These are phyloP conservation scores for Galemys pyrenaicus DNA, from an alignment of 2,113 vertebrate species.

Conservation along the genomic window DNA sequence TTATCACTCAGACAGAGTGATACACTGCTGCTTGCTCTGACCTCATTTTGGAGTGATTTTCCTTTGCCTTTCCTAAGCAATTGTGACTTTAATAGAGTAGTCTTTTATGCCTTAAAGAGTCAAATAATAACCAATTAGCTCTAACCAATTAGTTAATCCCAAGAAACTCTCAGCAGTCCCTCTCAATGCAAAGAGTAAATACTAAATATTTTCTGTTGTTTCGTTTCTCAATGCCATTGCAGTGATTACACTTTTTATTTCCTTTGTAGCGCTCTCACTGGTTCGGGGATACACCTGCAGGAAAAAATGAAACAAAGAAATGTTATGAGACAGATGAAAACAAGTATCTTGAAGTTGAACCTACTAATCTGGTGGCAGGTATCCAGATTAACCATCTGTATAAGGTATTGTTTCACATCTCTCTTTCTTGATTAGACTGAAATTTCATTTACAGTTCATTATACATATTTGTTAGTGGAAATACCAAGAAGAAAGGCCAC, in stretches of 20 bases:
- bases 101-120: background rate
- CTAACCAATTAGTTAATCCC: background rate
- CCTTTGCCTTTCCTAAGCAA: background rate
- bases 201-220: background rate
- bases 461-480: background rate
- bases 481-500: background rate
- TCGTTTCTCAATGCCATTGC: background rate
- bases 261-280: constrained; percentile 92
- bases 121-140: background rate
- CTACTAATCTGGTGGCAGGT: constrained; percentile 89
- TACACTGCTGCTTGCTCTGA: background rate
- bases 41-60: constrained; percentile 38
- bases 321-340: constrained; percentile 89
- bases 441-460: background rate
- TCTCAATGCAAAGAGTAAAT: background rate
- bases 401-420: constrained; percentile 86
- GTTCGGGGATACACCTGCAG: constrained; percentile 87
- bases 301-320: constrained; percentile 87
- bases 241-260: background rate
- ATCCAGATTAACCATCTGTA: constrained; percentile 94
- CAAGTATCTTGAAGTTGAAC: constrained; percentile 94
- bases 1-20: background rate
- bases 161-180: background rate
- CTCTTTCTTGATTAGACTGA: background rate
- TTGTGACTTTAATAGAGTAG: background rate